phyloP scores from a whole-genome alignment of 2,797 vertebrate genomes.

The Xiphophorus birchmanni region DNA sequence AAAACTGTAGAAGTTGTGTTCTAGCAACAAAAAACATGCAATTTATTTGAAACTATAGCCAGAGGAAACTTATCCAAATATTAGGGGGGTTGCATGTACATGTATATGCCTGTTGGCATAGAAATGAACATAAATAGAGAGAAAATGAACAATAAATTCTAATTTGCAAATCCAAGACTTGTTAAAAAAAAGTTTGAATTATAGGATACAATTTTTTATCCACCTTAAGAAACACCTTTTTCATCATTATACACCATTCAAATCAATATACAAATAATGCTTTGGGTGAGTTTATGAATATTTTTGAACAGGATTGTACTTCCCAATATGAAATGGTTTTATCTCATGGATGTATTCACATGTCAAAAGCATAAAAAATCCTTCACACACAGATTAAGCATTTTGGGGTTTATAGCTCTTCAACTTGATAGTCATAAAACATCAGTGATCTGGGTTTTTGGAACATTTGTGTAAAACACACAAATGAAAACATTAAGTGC shows the following conservation, averaged over 20 bases:
- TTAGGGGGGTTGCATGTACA: no score
- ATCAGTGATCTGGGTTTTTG: slow-evolving; percentile 30
- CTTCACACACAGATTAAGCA: slow-evolving; percentile 16
- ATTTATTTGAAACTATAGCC: no score
- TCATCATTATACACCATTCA: not conserved
- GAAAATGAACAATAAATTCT: no score
- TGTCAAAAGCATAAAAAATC: not conserved
- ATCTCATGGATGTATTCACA: not conserved
- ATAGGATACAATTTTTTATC: not conserved
- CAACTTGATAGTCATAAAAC: slow-evolving; percentile 14
- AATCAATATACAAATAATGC: not conserved
- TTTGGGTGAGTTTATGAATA: not conserved
- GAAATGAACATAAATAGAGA: no score
- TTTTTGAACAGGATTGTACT: not conserved
- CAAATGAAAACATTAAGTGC: slow-evolving; percentile 62
- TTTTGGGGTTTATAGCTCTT: slow-evolving; percentile 22
- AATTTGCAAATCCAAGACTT: no score
- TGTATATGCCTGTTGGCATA: no score
- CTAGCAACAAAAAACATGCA: no score
- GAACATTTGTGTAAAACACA: slow-evolving; percentile 26
- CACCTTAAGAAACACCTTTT: not conserved
- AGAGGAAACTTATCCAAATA: no score
- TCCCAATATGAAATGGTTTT: not conserved
- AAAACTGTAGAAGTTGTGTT: no score
- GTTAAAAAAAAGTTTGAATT: no score